A percentile compares a stretch with the other conserved stretches of the same genome.
Evolutionary conservation across 2,113 vertebrate genomes (phyloP).

Genomic region (Lagopus leucura): DNA sequence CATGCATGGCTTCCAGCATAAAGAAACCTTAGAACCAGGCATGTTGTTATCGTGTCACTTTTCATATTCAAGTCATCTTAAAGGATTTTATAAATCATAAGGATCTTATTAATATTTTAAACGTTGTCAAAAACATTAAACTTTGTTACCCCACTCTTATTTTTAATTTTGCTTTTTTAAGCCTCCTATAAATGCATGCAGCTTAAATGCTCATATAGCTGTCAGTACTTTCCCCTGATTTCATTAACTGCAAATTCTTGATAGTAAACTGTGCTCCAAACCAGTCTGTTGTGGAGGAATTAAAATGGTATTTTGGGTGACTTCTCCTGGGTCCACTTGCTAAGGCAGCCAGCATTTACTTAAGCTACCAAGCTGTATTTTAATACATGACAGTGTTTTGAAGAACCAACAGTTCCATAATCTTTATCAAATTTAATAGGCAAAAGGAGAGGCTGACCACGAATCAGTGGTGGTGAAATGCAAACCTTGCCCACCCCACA

Average conservation of each 20-base stretch:
- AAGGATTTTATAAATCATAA: constrained; percentile 23
- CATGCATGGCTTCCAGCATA: background rate
- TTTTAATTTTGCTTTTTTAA: constrained; percentile 53
- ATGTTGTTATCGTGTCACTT: constrained; percentile 35
- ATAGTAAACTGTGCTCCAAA: background rate
- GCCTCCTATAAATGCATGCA: background rate
- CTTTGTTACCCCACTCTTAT: background rate
- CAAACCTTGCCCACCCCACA: constrained; percentile 19
- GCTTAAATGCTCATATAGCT: constrained; percentile 46
- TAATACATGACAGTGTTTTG: background rate
- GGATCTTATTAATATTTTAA: background rate
- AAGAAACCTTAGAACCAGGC: constrained; percentile 29
- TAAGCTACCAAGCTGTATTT: background rate
- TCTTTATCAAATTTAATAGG: constrained; percentile 44
- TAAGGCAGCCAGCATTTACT: background rate
- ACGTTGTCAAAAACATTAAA: background rate
- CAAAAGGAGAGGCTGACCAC: constrained; percentile 58
- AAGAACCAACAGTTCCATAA: background rate
- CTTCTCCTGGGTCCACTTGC: background rate
- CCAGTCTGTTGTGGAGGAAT: background rate
- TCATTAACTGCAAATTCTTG: constrained; percentile 30
- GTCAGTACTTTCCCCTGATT: constrained; percentile 21
- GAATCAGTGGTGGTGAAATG: constrained; percentile 28
- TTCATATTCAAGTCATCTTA: background rate
- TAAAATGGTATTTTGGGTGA: background rate